Base-by-base conservation (phyloP, 2,888 invertebrate species). In the Prostheceraeus crozeri region DNA sequence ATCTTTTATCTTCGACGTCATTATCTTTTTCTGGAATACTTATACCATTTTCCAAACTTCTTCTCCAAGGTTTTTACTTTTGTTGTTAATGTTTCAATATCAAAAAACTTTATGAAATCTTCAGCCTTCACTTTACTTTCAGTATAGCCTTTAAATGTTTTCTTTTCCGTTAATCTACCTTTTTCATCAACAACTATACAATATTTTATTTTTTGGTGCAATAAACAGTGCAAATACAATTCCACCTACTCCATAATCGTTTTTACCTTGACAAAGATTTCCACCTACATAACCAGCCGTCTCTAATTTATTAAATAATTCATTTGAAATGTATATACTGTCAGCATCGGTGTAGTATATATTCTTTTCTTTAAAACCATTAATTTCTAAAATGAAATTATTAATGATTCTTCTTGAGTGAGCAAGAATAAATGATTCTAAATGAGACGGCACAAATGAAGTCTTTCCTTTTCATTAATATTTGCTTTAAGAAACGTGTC, bases 161-260 rank as follows among this genome's bases (percentile, higher is more conserved):
- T 54, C 54, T 54, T 54, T 54, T 54, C 54, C 28, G 10, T 14
- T 48, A 54, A 16, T 54, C 10, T 54, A 14, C 11, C 11, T n/a
- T 35, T 21, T 48, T 40, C 19, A 51, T 6, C 28, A 27, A 54
- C 23, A 54, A 54, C 54, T 14, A 16, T 3, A 52, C 35, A 45
- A n/a, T 56, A 56, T 46, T 56, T 56, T 54, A 56, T 35, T 56
- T 56, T 56, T 56, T 10, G 56, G 56, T 35, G 56, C 48, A 46
- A 45, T 11, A 16, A 56, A 46, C 33, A 56, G 21, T 19, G 19
- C 46, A 56, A 6, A 56, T 4, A 56, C 45, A 45, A 56, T 56
- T 56, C 56, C 35, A n/a, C 35, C 56, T 19, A 4, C 19, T 35
- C 46, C 56, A 56, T 56, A 56, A 52, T 56, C 56, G 45, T 56